Conservation (phyloP, 1,140 invertebrate species). For the Camponotus floridanus region DNA sequence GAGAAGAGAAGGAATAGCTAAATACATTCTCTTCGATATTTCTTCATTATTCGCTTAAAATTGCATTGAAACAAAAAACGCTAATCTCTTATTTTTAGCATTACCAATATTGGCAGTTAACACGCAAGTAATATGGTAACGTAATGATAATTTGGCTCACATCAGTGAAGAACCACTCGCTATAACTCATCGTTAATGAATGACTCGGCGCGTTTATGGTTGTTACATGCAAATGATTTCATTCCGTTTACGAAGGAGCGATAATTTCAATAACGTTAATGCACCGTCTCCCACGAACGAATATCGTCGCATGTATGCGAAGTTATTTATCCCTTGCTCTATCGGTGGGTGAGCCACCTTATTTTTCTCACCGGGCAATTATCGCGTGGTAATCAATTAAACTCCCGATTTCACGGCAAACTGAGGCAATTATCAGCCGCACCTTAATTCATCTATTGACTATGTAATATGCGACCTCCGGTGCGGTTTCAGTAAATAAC, state of each 20-base stretch:
- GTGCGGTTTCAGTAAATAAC: slow-evolving; percentile 46
- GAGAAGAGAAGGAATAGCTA: background rate
- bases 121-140: background rate
- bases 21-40: background rate
- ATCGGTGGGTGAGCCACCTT: slow-evolving; percentile 37
- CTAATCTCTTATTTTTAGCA: slow-evolving; percentile 21
- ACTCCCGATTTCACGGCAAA: slow-evolving; percentile 34
- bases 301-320: background rate
- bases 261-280: slow-evolving; percentile 46
- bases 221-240: slow-evolving; percentile 42
- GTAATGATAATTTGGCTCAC: slow-evolving; percentile 28
- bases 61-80: background rate
- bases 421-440: slow-evolving; percentile 37
- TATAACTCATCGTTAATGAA: slow-evolving; percentile 30
- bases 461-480: slow-evolving; percentile 9
- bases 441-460: slow-evolving; percentile 52
- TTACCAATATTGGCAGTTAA: background rate
- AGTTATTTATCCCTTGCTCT: slow-evolving; percentile 30
- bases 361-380: slow-evolving; percentile 45
- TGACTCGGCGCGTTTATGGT: slow-evolving; percentile 6
- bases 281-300: background rate
- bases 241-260: slow-evolving; percentile 23
- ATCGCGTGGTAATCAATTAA: slow-evolving; percentile 53
- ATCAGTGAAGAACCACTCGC: background rate
- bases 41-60: background rate